phyloP scores from a whole-genome alignment of 2,888 invertebrate species.

The Limenitis camilla region DNA sequence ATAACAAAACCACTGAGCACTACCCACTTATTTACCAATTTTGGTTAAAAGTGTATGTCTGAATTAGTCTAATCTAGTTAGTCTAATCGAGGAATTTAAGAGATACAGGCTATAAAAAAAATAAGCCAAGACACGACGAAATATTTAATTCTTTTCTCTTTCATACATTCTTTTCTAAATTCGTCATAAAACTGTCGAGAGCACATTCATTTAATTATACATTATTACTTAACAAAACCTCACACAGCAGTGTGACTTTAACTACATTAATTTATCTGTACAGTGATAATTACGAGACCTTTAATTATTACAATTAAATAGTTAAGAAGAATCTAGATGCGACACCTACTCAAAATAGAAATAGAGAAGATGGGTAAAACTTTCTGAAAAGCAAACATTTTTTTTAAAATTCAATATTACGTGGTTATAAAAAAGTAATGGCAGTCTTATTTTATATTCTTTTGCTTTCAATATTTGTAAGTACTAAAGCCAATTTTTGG shows the following conservation, averaged over 20 bases:
- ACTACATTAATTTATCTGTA: constrained; percentile 74
- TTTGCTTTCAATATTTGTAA: neutral
- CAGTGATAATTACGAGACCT: constrained; percentile 72
- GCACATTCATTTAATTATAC: constrained; percentile 72
- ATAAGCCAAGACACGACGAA: constrained; percentile 67
- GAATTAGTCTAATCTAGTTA: no score
- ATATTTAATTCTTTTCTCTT: constrained; percentile 71
- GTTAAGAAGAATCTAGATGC: constrained; percentile 56
- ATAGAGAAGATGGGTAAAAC: constrained; percentile 4
- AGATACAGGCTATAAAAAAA: constrained; percentile 18
- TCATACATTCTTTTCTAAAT: constrained; percentile 74
- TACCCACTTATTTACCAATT: no score
- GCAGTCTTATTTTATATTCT: no score
- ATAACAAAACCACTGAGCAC: no score
- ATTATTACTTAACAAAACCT: constrained; percentile 70
- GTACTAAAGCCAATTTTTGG: constrained; percentile 1
- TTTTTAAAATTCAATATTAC: neutral
- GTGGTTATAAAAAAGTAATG: no score
- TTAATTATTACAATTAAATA: constrained; percentile 65
- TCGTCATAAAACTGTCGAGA: constrained; percentile 73
- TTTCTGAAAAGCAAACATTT: constrained; percentile 9
- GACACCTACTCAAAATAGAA: constrained; percentile 45
- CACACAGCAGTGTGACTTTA: constrained; percentile 66
- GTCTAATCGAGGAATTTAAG: neutral
- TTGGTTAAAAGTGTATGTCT: no score